Conservation (phyloP, 1,140 invertebrate species). For the Potamilus streckersoni region DNA sequence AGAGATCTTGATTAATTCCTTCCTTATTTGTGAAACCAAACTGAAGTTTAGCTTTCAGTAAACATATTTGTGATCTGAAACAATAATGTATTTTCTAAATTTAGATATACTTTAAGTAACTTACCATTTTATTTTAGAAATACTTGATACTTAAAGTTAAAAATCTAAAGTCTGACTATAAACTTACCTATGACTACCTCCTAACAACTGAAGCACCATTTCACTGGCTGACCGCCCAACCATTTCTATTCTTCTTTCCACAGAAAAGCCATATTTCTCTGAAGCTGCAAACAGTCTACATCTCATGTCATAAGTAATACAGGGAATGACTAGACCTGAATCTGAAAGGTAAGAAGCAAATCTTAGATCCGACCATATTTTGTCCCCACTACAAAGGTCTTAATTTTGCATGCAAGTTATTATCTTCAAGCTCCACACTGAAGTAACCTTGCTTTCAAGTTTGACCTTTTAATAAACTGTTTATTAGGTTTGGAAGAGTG, state of each 20-base stretch:
- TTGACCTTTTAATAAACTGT: no score
- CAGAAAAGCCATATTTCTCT: conserved; percentile 76
- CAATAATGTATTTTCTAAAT: no score
- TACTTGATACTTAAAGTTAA: neutral
- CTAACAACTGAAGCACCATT: conserved; percentile 81
- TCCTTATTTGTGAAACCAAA: no score
- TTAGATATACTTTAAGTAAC: no score
- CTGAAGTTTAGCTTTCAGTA: no score
- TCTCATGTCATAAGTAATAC: conserved; percentile 77
- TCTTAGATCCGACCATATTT: neutral
- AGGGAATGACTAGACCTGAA: conserved; percentile 82
- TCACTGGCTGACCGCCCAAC: conserved; percentile 82
- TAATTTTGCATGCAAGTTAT: no score
- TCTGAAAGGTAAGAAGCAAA: conserved; percentile 67
- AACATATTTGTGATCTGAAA: no score
- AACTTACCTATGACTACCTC: conserved; percentile 75
- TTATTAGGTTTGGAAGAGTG: no score
- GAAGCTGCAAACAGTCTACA: conserved; percentile 76
- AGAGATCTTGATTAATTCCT: no score
- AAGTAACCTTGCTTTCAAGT: no score
- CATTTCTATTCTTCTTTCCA: conserved; percentile 79
- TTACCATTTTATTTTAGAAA: neutral
- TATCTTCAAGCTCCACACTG: no score
- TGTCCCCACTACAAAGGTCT: neutral
- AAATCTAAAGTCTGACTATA: neutral